phyloP scores from a whole-genome alignment of 2,113 vertebrate genomes.

The Cynoglossus semilaevis region DNA sequence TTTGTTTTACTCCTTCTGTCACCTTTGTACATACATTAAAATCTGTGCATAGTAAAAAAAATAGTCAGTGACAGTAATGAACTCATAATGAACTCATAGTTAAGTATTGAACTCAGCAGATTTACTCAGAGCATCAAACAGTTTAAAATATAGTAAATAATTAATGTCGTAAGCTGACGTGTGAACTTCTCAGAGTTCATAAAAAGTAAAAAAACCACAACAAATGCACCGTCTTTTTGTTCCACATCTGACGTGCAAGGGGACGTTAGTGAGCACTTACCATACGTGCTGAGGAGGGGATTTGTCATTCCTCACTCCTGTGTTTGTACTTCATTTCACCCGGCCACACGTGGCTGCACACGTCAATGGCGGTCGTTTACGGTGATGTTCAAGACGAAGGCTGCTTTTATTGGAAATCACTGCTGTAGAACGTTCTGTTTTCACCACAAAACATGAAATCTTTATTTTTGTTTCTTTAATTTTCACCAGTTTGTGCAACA shows the following conservation, averaged over 20 bases:
- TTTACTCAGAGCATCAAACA: too few species aligned
- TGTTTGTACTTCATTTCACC: not conserved
- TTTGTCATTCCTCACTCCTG: not conserved
- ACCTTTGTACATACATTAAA: too few species aligned
- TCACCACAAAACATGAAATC: not conserved
- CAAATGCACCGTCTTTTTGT: too few species aligned
- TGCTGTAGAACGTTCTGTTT: not conserved
- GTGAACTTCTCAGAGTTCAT: too few species aligned
- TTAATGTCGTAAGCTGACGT: too few species aligned
- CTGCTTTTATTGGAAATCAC: slow-evolving; percentile 6
- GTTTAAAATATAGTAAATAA: too few species aligned
- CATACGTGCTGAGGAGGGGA: not conserved
- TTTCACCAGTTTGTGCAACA: not conserved
- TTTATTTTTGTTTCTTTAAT: not conserved
- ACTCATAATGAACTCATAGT: too few species aligned
- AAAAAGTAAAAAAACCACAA: too few species aligned
- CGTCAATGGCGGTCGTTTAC: not conserved
- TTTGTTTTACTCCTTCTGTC: too few species aligned
- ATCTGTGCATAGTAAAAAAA: too few species aligned
- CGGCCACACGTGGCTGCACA: not conserved
- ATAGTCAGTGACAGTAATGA: too few species aligned
- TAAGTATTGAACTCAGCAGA: too few species aligned
- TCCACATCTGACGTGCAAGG: not conserved
- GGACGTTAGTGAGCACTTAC: not conserved
- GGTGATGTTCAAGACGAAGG: not conserved